A percentile compares a stretch with the other conserved stretches of the same genome.
Evolutionary conservation across 2,888 invertebrate genomes (phyloP).

Genomic region (Halictus quadricinctus): DNA sequence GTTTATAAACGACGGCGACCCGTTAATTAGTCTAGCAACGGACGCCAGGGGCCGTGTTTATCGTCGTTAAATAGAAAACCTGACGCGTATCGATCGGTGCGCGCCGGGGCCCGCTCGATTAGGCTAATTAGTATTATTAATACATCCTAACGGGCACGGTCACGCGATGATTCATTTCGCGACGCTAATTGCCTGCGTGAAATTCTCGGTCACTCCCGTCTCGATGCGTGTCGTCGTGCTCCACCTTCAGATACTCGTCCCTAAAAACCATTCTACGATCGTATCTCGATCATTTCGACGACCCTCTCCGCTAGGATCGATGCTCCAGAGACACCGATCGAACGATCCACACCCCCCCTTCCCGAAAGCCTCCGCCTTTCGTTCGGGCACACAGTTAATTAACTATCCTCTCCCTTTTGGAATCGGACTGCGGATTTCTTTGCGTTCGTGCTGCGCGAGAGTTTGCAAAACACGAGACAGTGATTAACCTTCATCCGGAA

Average conservation of each 20-base stretch:
- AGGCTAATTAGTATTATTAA: slow-evolving; percentile 52
- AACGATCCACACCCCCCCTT: too few species aligned
- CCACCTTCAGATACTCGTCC: not conserved
- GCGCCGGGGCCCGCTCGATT: slow-evolving; percentile 32
- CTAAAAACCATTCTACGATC: not conserved
- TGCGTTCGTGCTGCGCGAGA: not conserved
- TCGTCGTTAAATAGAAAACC: slow-evolving; percentile 50
- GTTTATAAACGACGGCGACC: slow-evolving; percentile 33
- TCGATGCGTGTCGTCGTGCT: not conserved
- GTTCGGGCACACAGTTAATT: not conserved
- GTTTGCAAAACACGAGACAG: not conserved
- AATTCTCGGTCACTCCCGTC: not conserved
- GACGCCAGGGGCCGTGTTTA: slow-evolving; percentile 22
- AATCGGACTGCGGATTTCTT: not conserved
- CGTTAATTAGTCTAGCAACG: slow-evolving; percentile 50
- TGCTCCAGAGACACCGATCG: not conserved
- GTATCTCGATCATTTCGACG: not conserved
- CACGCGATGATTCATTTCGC: slow-evolving; percentile 48
- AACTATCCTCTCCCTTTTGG: not conserved
- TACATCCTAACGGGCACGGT: slow-evolving; percentile 28
- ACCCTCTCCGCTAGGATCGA: not conserved
- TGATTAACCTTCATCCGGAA: not conserved
- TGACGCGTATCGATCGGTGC: slow-evolving; percentile 45
- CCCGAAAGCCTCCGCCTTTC: not conserved
- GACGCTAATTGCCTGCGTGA: slow-evolving; percentile 36